Conservation (phyloP, 2,888 invertebrate genomes). For the Andrena flavipes region DNA sequence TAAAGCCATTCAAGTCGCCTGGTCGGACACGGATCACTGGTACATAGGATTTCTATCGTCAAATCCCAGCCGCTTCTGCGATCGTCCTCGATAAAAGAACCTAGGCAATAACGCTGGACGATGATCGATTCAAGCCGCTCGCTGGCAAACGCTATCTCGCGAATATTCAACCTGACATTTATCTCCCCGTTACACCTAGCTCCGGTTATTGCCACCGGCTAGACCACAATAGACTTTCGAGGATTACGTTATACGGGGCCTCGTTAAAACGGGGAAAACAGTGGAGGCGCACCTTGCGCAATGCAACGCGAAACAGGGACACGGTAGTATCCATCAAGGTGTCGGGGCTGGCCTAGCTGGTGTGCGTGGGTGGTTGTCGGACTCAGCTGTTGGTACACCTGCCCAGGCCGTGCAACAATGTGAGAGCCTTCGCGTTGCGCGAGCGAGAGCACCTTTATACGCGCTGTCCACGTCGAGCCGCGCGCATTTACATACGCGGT, state of each 20-base stretch:
- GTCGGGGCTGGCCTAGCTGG: constrained; percentile 68
- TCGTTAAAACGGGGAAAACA: constrained; percentile 64
- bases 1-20: no score
- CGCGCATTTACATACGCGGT: constrained; percentile 77
- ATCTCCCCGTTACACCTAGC: neutral
- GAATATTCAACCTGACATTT: neutral
- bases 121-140: neutral
- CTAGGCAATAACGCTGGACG: neutral
- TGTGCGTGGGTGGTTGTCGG: constrained; percentile 76
- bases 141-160: neutral
- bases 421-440: constrained; percentile 57
- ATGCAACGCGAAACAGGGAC: constrained; percentile 69
- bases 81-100: neutral
- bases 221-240: constrained; percentile 39
- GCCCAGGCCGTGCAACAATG: constrained; percentile 60
- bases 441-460: constrained; percentile 66
- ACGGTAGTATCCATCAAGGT: constrained; percentile 73
- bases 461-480: constrained; percentile 69
- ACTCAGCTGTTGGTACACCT: constrained; percentile 81
- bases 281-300: constrained; percentile 70
- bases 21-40: no score
- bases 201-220: neutral
- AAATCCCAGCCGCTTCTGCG: neutral
- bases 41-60: neutral
- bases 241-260: constrained; percentile 56